These are phyloP conservation scores for Arvicola amphibius DNA, from an alignment of 2,797 vertebrate genomes.

Conservation along the genomic window DNA sequence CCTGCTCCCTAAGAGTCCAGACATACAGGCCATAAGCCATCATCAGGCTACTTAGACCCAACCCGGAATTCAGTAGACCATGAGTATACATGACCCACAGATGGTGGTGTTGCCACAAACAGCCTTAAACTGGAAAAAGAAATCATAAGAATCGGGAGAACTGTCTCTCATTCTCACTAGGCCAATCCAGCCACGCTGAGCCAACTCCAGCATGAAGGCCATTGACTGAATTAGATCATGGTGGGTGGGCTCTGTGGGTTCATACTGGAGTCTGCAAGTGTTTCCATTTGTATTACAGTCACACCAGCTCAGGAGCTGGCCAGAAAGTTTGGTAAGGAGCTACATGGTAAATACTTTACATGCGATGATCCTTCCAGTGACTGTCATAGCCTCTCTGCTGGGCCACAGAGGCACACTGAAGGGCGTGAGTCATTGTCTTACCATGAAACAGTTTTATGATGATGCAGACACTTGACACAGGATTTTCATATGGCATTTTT, in stretches of 20 bases:
- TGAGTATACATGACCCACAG: too few species aligned
- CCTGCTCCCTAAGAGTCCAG: background rate
- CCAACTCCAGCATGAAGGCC: background rate
- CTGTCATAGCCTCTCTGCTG: fast-evolving
- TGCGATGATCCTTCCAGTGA: fast-evolving
- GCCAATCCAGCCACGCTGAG: fast-evolving
- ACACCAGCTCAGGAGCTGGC: too few species aligned
- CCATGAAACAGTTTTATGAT: too few species aligned
- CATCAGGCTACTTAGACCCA: background rate
- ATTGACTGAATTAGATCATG: background rate
- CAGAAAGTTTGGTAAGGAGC: background rate
- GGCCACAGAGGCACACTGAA: fast-evolving
- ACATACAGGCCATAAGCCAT: fast-evolving
- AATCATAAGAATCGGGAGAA: background rate
- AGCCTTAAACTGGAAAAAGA: background rate
- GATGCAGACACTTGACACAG: too few species aligned
- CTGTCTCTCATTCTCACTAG: background rate
- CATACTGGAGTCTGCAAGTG: fast-evolving
- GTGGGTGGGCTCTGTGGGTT: background rate
- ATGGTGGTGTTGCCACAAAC: background rate
- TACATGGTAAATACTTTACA: fast-evolving
- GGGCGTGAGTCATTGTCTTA: fast-evolving
- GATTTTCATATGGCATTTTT: fast-evolving
- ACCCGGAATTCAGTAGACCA: background rate
- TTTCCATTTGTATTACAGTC: background rate